Evolutionary conservation across 2,113 vertebrate genomes (phyloP).

Genomic region (Nymphicus hollandicus): DNA sequence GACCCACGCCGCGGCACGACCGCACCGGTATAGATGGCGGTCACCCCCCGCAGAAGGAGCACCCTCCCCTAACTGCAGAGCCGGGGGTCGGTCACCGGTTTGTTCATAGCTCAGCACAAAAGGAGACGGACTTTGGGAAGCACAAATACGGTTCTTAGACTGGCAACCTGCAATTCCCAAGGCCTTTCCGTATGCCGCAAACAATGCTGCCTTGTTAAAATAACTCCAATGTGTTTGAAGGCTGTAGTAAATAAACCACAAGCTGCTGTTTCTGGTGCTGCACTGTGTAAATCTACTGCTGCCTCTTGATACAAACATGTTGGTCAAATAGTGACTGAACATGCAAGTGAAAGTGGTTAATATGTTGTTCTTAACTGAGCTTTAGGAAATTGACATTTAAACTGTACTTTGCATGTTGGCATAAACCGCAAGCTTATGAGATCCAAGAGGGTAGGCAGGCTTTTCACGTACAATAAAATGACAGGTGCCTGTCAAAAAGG

Average conservation of each 20-base stretch:
- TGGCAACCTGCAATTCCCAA: not conserved
- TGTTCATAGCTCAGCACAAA: not conserved
- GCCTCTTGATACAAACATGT: not conserved
- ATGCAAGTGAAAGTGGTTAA: not conserved
- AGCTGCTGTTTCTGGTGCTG: not conserved
- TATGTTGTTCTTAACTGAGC: not conserved
- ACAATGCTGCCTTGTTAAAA: not conserved
- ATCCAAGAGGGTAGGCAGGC: not conserved
- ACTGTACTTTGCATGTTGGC: not conserved
- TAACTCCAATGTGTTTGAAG: not conserved
- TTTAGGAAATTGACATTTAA: not conserved
- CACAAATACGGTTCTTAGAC: not conserved
- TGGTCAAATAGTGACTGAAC: not conserved
- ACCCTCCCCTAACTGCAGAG: accelerated
- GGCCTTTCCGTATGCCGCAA: not conserved
- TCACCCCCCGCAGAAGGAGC: not conserved
- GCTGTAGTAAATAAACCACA: not conserved
- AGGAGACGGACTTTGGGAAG: not conserved
- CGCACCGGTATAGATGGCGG: not conserved
- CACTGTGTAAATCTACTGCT: not conserved
- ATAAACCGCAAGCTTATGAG: not conserved
- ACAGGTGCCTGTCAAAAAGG: not conserved
- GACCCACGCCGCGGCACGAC: not conserved
- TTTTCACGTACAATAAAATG: not conserved
- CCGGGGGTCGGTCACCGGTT: accelerated